Conservation (phyloP, 2,888 invertebrate species). For the Caenorhabditis sp. region DNA sequence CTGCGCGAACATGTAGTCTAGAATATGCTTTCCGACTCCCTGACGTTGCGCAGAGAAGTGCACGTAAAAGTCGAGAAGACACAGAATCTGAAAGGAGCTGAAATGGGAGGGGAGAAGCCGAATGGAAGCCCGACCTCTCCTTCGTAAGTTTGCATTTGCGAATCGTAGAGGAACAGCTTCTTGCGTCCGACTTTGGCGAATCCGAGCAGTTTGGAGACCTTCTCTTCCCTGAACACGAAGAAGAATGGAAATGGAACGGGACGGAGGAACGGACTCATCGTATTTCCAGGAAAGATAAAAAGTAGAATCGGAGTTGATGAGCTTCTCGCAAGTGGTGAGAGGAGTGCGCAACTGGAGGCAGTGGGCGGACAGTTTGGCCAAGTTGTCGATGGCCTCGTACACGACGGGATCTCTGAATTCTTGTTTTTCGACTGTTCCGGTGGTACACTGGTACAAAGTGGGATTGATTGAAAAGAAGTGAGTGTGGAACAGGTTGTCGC, state of each 20-base stretch:
- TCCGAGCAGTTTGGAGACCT: constrained; percentile 82
- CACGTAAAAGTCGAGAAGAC: constrained; percentile 94
- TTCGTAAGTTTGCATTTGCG: constrained; percentile 72
- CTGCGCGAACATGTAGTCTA: constrained; percentile 87
- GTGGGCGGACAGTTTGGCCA: constrained; percentile 70
- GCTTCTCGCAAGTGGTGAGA: constrained; percentile 67
- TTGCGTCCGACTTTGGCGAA: constrained; percentile 92
- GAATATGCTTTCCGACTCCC: constrained; percentile 89
- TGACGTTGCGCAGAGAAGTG: constrained; percentile 88
- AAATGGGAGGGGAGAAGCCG: not conserved
- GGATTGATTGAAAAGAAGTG: not conserved
- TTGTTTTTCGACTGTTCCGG: constrained; percentile 8
- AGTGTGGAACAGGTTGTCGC: constrained; percentile 26
- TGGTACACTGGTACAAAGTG: constrained; percentile 24
- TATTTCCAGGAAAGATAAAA: constrained; percentile 74
- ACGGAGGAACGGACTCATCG: constrained; percentile 59
- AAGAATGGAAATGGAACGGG: too few relatives aligned
- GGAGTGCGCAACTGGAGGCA: constrained; percentile 65
- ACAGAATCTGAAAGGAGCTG: constrained; percentile 82
- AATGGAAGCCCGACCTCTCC: constrained; percentile 82
- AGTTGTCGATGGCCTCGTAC: constrained; percentile 62
- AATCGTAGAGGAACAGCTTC: constrained; percentile 86
- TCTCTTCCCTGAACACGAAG: constrained; percentile 68
- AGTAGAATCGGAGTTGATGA: constrained; percentile 70
- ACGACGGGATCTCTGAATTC: constrained; percentile 57